A percentile compares a stretch with the other conserved stretches of the same genome.
phyloP scores from a whole-genome alignment of 2,888 invertebrate species.

The Drosophila cognata region DNA sequence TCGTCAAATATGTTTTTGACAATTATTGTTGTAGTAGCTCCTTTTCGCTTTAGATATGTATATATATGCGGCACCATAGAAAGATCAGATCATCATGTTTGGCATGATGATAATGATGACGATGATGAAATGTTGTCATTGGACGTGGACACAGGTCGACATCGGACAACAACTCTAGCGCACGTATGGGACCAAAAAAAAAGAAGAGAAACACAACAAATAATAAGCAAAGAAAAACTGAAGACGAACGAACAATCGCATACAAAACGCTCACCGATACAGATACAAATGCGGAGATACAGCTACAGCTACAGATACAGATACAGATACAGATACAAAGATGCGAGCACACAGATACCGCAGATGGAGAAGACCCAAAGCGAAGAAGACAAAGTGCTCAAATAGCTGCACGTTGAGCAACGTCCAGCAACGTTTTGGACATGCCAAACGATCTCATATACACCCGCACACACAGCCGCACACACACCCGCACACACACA shows the following conservation, averaged over 20 bases:
- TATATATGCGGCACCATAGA: constrained; percentile 42
- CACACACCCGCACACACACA: constrained; percentile 19
- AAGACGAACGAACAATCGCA: constrained; percentile 52
- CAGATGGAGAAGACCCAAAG: constrained; percentile 22
- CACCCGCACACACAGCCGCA: constrained; percentile 32
- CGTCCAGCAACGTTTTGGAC: constrained; percentile 67
- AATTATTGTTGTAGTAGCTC: constrained; percentile 78
- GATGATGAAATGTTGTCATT: constrained; percentile 78
- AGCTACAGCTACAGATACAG: constrained; percentile 20
- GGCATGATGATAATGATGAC: constrained; percentile 42
- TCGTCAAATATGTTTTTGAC: constrained; percentile 75
- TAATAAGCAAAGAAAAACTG: constrained; percentile 13
- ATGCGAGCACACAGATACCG: constrained; percentile 51
- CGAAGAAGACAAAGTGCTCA: constrained; percentile 56
- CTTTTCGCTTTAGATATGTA: constrained; percentile 43
- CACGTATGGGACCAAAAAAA: constrained; percentile 51
- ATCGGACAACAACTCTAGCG: constrained; percentile 54
- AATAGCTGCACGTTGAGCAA: constrained; percentile 64
- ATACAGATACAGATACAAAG: constrained; percentile 44
- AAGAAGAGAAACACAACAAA: background rate
- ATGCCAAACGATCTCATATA: constrained; percentile 68
- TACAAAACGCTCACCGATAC: constrained; percentile 51
- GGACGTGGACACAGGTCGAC: constrained; percentile 76
- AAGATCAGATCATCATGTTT: constrained; percentile 16
- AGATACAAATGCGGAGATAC: constrained; percentile 26